Evolutionary conservation across 1,140 invertebrate species (phyloP).

Genomic region (Zaprionus lachaisei): DNA sequence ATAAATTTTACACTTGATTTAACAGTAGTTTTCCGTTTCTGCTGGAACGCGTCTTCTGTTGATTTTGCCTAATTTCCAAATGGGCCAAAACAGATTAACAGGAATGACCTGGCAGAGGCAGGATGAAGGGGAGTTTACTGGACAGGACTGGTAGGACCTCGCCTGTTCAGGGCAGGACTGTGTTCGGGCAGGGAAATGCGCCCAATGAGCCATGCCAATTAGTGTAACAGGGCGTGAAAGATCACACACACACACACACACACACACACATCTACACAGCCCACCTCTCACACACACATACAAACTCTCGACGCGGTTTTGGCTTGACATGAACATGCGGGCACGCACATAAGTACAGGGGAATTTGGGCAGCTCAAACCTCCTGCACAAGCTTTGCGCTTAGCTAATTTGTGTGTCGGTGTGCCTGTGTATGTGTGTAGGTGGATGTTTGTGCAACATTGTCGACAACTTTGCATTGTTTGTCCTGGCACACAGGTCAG

Average conservation of each 20-base stretch:
- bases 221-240: slow-evolving; percentile 72
- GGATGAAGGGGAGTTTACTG: too few species aligned
- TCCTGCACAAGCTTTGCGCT: slow-evolving; percentile 12
- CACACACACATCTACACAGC: slow-evolving; percentile 19
- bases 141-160: too few species aligned
- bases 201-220: slow-evolving; percentile 74
- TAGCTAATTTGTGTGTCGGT: slow-evolving; percentile 5
- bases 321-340: not conserved
- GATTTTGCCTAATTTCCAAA: slow-evolving; percentile 49
- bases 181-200: not conserved
- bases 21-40: slow-evolving; percentile 42
- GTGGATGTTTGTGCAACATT: not conserved
- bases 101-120: not conserved
- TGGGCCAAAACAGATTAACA: slow-evolving; percentile 52
- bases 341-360: slow-evolving; percentile 26
- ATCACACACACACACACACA: slow-evolving; percentile 60
- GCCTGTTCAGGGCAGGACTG: not conserved
- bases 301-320: slow-evolving; percentile 4
- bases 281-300: not conserved
- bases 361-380: slow-evolving; percentile 28
- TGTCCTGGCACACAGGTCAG: not conserved
- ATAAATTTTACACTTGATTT: slow-evolving; percentile 78
- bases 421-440: not conserved
- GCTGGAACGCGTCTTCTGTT: slow-evolving; percentile 15
- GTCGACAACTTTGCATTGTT: slow-evolving; percentile 9